Conservation (phyloP, 1,140 invertebrate species). For the Eumaeus atala region DNA sequence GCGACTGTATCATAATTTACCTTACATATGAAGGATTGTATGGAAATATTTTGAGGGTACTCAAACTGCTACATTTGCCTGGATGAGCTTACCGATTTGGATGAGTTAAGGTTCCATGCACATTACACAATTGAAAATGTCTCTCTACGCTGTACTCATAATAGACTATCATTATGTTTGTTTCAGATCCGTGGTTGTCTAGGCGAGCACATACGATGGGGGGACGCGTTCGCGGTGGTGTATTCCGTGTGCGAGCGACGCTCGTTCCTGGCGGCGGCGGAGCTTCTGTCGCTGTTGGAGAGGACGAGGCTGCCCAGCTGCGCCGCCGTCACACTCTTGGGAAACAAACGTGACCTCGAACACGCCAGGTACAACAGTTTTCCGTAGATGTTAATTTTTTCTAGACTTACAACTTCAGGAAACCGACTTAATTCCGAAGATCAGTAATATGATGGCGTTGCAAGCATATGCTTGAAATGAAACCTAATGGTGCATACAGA, state of each 20-base stretch:
- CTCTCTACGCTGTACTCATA: neutral
- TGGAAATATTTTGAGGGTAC: too few relatives aligned
- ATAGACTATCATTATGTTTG: neutral
- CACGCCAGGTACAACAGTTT: constrained; percentile 81
- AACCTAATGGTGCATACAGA: too few relatives aligned
- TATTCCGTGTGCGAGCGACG: constrained; percentile 85
- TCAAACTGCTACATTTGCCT: too few relatives aligned
- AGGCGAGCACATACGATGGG: constrained; percentile 86
- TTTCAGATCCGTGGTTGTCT: constrained; percentile 78
- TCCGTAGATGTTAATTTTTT: neutral
- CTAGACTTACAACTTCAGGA: too few relatives aligned
- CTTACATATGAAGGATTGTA: too few relatives aligned
- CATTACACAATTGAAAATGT: too few relatives aligned
- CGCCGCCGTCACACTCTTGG: constrained; percentile 84
- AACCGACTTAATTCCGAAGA: too few relatives aligned
- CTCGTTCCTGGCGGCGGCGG: constrained; percentile 84
- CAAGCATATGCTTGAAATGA: too few relatives aligned
- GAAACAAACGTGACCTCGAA: constrained; percentile 89
- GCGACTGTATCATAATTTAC: too few relatives aligned
- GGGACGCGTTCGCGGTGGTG: constrained; percentile 89
- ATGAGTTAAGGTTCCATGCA: too few relatives aligned
- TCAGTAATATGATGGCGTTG: too few relatives aligned
- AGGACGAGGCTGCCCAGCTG: constrained; percentile 81
- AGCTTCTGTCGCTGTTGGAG: constrained; percentile 81
- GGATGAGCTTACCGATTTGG: neutral